Evolutionary conservation across 2,113 vertebrate genomes (phyloP).

Genomic region (Bos javanicus): DNA sequence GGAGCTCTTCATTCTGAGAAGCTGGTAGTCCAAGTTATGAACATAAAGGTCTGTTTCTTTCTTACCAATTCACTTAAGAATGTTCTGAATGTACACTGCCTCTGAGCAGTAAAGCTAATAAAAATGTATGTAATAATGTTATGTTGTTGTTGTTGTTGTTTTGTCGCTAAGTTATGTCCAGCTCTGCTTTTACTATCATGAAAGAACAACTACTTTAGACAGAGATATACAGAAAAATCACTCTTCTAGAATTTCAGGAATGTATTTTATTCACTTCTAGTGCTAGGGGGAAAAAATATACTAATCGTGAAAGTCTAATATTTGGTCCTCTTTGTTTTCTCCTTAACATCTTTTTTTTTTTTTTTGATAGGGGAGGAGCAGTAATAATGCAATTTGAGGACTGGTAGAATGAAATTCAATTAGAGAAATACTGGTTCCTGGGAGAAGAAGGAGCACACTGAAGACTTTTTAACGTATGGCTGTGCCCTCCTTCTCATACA

Average conservation of each 20-base stretch:
- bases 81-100: neutral
- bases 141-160: neutral
- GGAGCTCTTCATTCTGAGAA: neutral
- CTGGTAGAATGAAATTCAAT: neutral
- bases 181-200: neutral
- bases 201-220: neutral
- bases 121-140: neutral
- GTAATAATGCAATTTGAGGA: constrained; percentile 31
- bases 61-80: neutral
- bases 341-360: constrained; percentile 8
- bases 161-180: accelerated
- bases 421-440: neutral
- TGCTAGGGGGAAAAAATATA: neutral
- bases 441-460: neutral
- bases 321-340: neutral
- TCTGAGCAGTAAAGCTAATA: neutral
- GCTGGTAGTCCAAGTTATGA: neutral
- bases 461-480: neutral
- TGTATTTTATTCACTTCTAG: neutral
- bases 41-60: neutral
- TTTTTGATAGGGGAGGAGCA: neutral
- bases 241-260: constrained; percentile 9
- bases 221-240: neutral
- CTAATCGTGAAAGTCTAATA: constrained; percentile 48
- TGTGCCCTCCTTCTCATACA: neutral